These are phyloP conservation scores for Beroe ovata DNA, from an alignment of 37 sponge, comb jelly and placozoan species.

Conservation along the genomic window DNA sequence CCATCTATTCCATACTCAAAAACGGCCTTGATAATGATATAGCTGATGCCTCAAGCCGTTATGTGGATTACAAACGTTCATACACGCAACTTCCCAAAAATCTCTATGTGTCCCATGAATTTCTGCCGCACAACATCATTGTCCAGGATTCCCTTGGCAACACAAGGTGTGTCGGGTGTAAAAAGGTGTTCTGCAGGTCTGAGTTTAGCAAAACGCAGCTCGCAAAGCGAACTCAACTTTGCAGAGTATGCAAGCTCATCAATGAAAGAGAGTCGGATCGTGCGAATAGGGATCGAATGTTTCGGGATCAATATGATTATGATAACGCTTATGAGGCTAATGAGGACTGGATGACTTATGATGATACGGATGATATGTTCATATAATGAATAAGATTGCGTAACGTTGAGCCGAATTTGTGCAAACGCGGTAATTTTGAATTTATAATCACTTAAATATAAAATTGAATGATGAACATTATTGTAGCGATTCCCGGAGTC, in stretches of 20 bases:
- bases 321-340: no score
- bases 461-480: no score
- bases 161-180: background rate
- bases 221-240: background rate
- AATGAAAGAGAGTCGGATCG: background rate
- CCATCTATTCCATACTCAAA: background rate
- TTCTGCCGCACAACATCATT: background rate
- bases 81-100: background rate
- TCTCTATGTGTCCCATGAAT: background rate
- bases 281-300: background rate
- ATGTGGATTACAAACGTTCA: background rate
- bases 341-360: no score
- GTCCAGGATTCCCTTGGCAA: background rate
- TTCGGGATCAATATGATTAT: no score
- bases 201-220: background rate
- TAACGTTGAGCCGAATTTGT: no score
- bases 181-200: background rate
- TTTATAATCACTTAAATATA: no score
- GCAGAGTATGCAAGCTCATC: background rate
- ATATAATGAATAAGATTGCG: no score
- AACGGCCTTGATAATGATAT: background rate
- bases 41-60: background rate
- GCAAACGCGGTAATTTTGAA: no score
- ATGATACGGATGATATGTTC: no score
- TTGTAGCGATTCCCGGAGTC: no score